A percentile compares a stretch with the other conserved stretches of the same genome.
Evolutionary conservation across 2,797 vertebrate genomes (phyloP).

Genomic region (Hydrophis major): DNA sequence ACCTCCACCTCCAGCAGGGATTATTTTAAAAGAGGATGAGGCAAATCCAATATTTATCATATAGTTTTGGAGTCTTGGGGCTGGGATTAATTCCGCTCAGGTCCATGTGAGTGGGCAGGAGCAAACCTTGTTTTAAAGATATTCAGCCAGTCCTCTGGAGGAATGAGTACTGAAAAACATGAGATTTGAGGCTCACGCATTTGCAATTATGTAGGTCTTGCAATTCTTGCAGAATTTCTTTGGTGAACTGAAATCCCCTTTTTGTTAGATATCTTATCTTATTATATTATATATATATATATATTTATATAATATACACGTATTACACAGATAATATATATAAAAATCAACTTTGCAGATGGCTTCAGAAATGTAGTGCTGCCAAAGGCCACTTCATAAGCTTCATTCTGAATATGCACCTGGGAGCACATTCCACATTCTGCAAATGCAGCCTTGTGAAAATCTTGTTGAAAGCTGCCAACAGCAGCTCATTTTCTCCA

Average conservation of each 20-base stretch:
- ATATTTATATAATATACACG: no score
- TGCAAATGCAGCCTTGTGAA: neutral
- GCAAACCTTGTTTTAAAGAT: neutral
- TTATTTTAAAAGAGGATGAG: neutral
- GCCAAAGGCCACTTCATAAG: neutral
- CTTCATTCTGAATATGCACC: neutral
- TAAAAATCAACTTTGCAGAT: neutral
- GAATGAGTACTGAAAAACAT: neutral
- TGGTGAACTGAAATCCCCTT: neutral
- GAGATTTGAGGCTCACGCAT: neutral
- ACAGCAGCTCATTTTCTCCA: neutral
- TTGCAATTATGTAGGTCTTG: neutral
- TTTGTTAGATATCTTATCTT: neutral
- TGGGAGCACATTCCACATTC: neutral
- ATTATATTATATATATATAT: no score
- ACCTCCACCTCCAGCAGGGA: neutral
- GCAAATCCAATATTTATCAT: neutral
- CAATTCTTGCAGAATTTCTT: neutral
- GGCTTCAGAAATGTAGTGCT: neutral
- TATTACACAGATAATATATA: neutral
- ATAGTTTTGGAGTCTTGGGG: neutral
- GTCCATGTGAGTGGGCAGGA: neutral
- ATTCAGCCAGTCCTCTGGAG: neutral
- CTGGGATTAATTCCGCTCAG: neutral
- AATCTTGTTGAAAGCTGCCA: neutral